Conservation (phyloP, 2,888 invertebrate genomes). For the Portevinia maculata region DNA sequence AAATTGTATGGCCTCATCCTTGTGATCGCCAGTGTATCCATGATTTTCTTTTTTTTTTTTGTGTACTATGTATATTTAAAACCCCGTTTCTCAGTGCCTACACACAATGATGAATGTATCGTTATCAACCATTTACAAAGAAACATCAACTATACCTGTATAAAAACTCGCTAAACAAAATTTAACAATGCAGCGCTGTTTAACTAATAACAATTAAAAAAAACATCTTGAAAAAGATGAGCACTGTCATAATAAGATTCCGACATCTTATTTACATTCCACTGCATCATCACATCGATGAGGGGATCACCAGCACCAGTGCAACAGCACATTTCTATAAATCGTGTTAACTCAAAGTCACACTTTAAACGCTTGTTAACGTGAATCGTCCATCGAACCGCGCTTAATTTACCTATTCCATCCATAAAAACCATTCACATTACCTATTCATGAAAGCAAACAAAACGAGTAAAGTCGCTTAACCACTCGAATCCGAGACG, state of each 20-base stretch:
- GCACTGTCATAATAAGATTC: constrained; percentile 58
- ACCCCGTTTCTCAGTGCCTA: too few relatives aligned
- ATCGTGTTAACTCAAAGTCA: constrained; percentile 74
- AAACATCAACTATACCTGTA: constrained; percentile 34
- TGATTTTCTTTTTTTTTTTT: too few relatives aligned
- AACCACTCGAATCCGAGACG: constrained; percentile 59
- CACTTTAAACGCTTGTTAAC: constrained; percentile 75
- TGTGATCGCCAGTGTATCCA: too few relatives aligned
- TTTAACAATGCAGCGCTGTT: constrained; percentile 45
- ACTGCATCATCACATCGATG: constrained; percentile 52
- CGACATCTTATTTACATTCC: constrained; percentile 70
- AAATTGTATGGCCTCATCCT: too few relatives aligned
- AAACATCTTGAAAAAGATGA: constrained; percentile 26
- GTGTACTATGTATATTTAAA: too few relatives aligned
- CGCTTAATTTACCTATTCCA: constrained; percentile 74
- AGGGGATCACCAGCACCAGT: constrained; percentile 22
- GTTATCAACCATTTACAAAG: too few relatives aligned
- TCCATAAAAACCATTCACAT: constrained; percentile 74
- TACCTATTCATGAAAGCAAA: constrained; percentile 74
- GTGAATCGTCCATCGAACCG: constrained; percentile 75
- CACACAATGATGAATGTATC: too few relatives aligned
- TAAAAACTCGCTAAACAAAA: constrained; percentile 35
- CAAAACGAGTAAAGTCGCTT: constrained; percentile 64
- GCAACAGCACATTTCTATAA: constrained; percentile 44
- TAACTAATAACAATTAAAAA: constrained; percentile 48